Percentiles rank a stretch among this genome's conserved stretches.
Conservation (phyloP, 2,888 invertebrate genomes). For the Cosmia trapezina region DNA sequence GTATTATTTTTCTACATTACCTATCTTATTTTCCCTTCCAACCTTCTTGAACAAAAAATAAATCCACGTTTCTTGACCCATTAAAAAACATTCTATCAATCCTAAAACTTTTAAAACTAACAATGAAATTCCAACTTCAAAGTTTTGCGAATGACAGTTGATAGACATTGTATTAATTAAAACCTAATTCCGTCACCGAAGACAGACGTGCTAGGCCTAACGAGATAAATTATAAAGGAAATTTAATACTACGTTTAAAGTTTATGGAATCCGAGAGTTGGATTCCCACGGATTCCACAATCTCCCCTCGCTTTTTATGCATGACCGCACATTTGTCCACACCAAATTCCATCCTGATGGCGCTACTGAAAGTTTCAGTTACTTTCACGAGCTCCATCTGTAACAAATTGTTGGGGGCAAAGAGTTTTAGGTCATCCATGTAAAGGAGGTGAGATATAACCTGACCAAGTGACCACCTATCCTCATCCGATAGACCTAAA, state of each 20-base stretch:
- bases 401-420: too few species aligned
- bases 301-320: too few species aligned
- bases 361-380: too few species aligned
- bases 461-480: too few species aligned
- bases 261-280: too few species aligned
- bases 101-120: constrained; percentile 20
- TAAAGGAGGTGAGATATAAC: too few species aligned
- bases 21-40: background rate
- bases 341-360: too few species aligned
- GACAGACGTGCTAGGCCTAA: background rate
- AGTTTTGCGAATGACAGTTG: constrained; percentile 43
- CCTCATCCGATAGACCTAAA: too few species aligned
- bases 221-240: constrained; percentile 11
- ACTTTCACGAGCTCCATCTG: too few species aligned
- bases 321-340: too few species aligned
- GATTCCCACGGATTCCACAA: too few species aligned
- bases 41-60: background rate
- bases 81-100: constrained; percentile 26
- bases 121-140: constrained; percentile 32
- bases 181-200: constrained; percentile 12
- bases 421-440: too few species aligned
- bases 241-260: background rate
- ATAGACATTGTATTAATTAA: constrained; percentile 43
- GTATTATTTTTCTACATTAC: background rate
- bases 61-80: background rate